Evolutionary conservation across 2,888 invertebrate species (phyloP).

Genomic region (Aphidoletes aphidimyza): DNA sequence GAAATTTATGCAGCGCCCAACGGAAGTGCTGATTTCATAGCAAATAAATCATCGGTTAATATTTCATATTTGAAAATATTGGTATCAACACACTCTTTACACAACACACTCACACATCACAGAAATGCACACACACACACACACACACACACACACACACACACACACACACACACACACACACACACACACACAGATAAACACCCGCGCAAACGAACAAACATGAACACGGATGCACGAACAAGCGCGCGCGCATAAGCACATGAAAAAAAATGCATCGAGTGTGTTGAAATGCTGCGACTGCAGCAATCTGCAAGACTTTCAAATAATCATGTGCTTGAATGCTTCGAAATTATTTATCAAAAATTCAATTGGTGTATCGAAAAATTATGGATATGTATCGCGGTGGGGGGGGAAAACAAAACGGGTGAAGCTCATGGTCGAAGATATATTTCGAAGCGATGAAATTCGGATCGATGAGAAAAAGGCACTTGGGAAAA

Average conservation of each 20-base stretch:
- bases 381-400: background rate
- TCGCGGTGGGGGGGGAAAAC: no score
- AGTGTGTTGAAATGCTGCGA: background rate
- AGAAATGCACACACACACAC: no score
- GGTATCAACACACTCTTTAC: background rate
- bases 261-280: background rate
- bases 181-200: background rate
- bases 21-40: slow-evolving; percentile 39
- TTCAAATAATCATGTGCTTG: slow-evolving; percentile 27
- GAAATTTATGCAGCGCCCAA: slow-evolving; percentile 14
- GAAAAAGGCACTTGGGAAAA: background rate
- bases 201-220: background rate
- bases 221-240: background rate
- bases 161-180: no score
- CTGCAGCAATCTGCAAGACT: background rate
- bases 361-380: slow-evolving; percentile 37
- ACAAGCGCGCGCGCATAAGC: background rate
- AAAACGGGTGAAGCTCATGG: background rate
- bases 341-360: slow-evolving; percentile 4
- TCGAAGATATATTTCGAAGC: background rate
- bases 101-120: background rate
- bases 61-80: slow-evolving; percentile 16
- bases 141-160: no score
- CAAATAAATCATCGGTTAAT: slow-evolving; percentile 41
- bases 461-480: background rate